phyloP scores from a whole-genome alignment of 2,797 vertebrate species.

The Lagodon rhomboides region DNA sequence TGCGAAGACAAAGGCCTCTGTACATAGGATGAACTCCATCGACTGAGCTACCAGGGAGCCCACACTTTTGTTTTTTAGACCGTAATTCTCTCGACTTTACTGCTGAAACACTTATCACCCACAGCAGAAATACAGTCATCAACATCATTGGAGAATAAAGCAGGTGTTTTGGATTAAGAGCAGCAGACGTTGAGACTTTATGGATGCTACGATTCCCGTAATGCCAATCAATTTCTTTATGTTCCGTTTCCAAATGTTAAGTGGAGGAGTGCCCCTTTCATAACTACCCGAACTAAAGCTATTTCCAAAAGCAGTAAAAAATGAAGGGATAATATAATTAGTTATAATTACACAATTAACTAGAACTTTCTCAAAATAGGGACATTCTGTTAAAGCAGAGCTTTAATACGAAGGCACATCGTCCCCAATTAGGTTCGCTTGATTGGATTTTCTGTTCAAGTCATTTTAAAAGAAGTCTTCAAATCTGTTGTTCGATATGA shows the following conservation, averaged over 20 bases:
- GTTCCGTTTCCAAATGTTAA: neutral
- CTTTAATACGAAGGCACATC: neutral
- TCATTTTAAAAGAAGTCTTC: neutral
- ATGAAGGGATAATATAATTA: constrained; percentile 21
- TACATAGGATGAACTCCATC: too few relatives aligned
- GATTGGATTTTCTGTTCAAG: neutral
- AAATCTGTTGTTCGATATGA: neutral
- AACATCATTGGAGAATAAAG: too few relatives aligned
- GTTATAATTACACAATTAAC: constrained; percentile 11
- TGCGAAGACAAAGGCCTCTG: too few relatives aligned
- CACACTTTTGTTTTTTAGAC: too few relatives aligned
- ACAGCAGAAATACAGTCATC: too few relatives aligned
- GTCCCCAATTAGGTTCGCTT: neutral
- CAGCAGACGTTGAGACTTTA: too few relatives aligned
- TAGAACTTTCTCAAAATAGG: constrained; percentile 2
- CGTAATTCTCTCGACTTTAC: too few relatives aligned
- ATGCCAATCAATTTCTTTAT: too few relatives aligned
- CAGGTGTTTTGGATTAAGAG: too few relatives aligned
- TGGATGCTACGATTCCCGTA: neutral
- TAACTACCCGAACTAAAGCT: neutral
- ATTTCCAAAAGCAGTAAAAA: constrained; percentile 23
- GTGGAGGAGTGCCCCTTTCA: neutral
- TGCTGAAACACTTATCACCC: too few relatives aligned
- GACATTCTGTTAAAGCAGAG: neutral
- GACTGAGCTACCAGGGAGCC: too few relatives aligned